Evolutionary conservation across 2,113 vertebrate species (phyloP), one percentile per base, ranked within the genome.

Genomic region (Oncorhynchus masou): DNA sequence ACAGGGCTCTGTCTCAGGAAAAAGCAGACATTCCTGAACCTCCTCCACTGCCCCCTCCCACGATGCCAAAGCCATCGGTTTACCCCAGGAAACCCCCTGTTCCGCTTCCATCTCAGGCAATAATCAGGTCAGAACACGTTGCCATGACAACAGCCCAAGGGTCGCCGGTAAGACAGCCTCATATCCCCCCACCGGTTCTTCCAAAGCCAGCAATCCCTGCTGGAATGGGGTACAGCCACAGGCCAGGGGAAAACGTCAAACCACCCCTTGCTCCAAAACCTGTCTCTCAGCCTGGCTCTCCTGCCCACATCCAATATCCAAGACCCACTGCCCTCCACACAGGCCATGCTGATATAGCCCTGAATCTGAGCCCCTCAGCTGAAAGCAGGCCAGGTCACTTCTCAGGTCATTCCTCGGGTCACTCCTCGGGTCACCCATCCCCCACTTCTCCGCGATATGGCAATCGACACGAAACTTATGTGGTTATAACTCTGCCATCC

Each of bases 401-500:
- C 49, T 98, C 51, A 54, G 51, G 51, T 54, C 16, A 54, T 4
- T 54, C 51, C 51, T 16, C 51, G 16, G 51, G 51, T 54, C 51
- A 54, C 16, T 54, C 51, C 51, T 16, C 51, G 51, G 51, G 51
- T 54, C 97, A 73, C 97, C 97, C 72, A 79, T 97, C 98, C 77
- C 97, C 97, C 31, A 89, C 95, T 74, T 94, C 93, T 81, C 92
- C 93, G 51, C 97, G 96, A 81, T 86, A 95, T 89, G 90, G 96
- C 80, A 94, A 94, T 74, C 93, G 95, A 57, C 91, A 89, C 74
- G 96, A 98, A 91, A 99, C 98, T 0, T 99, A 99, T 45, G 98
- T 98, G 79, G 97, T 99, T 75, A 99, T 99, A 83, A 99, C 98
- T 13, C 91, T 99, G 81, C 98, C 98, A 81, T 99, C 97, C 81